Base-by-base conservation (phyloP, 2,113 vertebrate genomes). In the Rattus rattus region DNA sequence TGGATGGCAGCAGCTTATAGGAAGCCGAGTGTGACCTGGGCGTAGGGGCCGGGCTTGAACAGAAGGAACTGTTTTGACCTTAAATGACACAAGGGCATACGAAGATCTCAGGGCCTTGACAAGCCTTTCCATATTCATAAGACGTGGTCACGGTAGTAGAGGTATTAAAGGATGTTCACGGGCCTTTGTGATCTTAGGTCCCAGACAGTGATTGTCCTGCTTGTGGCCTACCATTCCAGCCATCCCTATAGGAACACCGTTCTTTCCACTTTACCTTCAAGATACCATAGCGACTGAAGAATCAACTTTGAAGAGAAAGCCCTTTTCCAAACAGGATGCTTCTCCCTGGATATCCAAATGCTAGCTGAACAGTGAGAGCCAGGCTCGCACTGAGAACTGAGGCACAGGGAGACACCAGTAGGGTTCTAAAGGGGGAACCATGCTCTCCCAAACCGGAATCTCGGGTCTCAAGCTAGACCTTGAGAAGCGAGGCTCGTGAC, bases 261-360 rank as follows among this genome's bases (percentile, higher is more conserved):
- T 80, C 20, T 56, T 94, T 76, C 89, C 19, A 8, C 56, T 22
- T 2, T 56, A 36, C 39, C 47, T 80, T 87, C 87, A 59, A 47
- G 24, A 69, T 65, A 20, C 63, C 39, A 59, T 26, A 12, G 47
- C 36, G n/a, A 69, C 88, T 96, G 1, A 43, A 33, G 73, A 52
- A 76, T n/a, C 88, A 72, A 63, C 73, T 77, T 76, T 88, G 59
- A 49, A 81, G 24, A 81, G 43, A 65, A 94, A 90, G 63, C 47
- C 24, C 11, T 92, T 92, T 92, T 81, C 92, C 14, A 86, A n/a
- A 36, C 72, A 93, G 49, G 56, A 84, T 43, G n/a, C 56, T 87
- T 92, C 59, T 88, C n/a, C 24, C 54, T 91, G 54, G 28, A 87
- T 56, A 19, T 94, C 36, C 70, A 16, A 11, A 73, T n/a, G 88